Conservation (phyloP, 2,797 vertebrate species). For the Acomys russatus region DNA sequence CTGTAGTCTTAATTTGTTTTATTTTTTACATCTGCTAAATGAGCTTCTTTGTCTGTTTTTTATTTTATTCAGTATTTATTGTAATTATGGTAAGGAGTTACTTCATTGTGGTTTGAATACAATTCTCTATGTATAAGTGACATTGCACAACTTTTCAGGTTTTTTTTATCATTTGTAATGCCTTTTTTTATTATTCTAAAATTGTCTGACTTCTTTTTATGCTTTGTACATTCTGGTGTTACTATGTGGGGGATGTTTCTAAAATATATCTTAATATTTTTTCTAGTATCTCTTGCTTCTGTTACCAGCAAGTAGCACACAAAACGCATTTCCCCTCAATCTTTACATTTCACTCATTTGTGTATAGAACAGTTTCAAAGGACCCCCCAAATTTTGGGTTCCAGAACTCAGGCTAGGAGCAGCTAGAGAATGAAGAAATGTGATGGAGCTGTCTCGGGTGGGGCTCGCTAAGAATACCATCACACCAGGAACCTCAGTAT, state of each 20-base stretch:
- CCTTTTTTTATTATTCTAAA: too few relatives aligned
- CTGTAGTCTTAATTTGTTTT: not conserved
- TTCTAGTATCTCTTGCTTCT: not conserved
- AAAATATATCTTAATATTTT: not conserved
- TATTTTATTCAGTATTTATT: not conserved
- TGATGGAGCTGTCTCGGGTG: too few relatives aligned
- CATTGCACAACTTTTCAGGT: too few relatives aligned
- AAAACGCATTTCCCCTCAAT: not conserved
- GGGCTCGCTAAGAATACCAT: not conserved
- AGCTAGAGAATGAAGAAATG: not conserved
- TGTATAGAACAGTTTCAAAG: not conserved
- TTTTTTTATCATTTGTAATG: not conserved
- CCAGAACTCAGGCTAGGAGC: not conserved
- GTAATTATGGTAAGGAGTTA: too few relatives aligned
- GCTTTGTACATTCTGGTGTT: not conserved
- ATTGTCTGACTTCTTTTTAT: not conserved
- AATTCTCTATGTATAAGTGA: not conserved
- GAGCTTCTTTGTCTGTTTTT: not conserved
- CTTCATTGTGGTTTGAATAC: not conserved
- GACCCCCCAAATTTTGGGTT: not conserved
- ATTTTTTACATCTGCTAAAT: not conserved
- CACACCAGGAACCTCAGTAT: not conserved
- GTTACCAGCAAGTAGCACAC: not conserved
- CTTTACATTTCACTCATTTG: not conserved
- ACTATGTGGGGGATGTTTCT: not conserved